Evolutionary conservation across 2,113 vertebrate genomes (phyloP).

Genomic region (Ancistrus triradiatus): DNA sequence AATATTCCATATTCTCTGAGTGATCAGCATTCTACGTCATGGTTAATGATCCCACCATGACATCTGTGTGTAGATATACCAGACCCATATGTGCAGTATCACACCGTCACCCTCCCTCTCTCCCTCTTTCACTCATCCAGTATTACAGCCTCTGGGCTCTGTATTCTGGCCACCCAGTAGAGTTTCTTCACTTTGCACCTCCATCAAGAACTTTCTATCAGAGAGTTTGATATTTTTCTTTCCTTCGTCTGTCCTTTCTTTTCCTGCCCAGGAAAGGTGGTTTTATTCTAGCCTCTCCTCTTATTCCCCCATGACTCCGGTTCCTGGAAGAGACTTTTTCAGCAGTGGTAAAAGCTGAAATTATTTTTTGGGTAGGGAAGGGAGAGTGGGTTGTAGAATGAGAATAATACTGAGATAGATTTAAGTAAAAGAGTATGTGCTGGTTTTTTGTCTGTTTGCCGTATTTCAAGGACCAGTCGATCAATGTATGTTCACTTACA

Average conservation of each 20-base stretch:
- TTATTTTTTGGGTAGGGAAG: not conserved
- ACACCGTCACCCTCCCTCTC: not conserved
- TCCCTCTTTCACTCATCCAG: constrained; percentile 7
- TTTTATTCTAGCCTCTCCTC: constrained; percentile 16
- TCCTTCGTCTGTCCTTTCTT: constrained; percentile 1
- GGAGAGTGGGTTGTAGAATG: not conserved
- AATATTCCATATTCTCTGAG: constrained; percentile 96
- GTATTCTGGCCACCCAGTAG: constrained; percentile 88
- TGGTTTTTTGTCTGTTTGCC: no score
- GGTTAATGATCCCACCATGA: constrained; percentile 75
- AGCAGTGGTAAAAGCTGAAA: constrained; percentile 8
- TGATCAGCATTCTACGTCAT: constrained; percentile 77
- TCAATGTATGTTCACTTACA: no score
- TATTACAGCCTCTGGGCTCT: constrained; percentile 68
- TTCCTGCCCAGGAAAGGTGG: constrained; percentile 10
- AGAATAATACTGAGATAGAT: no score
- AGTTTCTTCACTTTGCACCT: constrained; percentile 62
- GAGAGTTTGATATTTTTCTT: constrained; percentile 12
- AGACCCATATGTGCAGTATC: no score
- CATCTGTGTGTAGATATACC: constrained; percentile 47
- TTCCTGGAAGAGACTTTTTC: constrained; percentile 26
- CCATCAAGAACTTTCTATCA: constrained; percentile 73
- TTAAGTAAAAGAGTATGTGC: no score
- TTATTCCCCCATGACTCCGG: not conserved
- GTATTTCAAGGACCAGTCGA: no score